phyloP scores from a whole-genome alignment of 2,888 invertebrate genomes.

The Trachelus iudaicus region DNA sequence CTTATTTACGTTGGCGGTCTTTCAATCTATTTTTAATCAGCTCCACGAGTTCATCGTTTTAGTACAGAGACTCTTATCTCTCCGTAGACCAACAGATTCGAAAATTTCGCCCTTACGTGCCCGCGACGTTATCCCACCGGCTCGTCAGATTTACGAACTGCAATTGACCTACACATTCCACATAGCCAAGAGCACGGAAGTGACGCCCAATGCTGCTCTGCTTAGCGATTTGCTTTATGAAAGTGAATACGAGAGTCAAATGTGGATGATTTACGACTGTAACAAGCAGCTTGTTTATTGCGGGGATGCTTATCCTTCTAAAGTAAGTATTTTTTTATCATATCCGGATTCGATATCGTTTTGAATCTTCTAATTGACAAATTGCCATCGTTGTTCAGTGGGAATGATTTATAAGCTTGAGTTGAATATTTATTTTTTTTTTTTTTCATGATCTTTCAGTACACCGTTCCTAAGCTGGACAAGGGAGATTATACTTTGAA shows the following conservation, averaged over 20 bases:
- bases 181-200: constrained; percentile 84
- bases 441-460: constrained; percentile 69
- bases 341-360: background rate
- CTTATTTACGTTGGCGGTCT: background rate
- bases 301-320: constrained; percentile 91
- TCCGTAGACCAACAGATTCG: constrained; percentile 80
- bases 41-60: background rate
- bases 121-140: constrained; percentile 88
- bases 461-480: constrained; percentile 83
- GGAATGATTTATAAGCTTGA: background rate
- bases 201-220: constrained; percentile 81
- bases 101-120: constrained; percentile 82
- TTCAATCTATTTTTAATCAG: background rate
- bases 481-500: constrained; percentile 94
- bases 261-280: constrained; percentile 95
- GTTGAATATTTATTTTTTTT: background rate
- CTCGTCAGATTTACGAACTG: constrained; percentile 91
- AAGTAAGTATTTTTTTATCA: constrained; percentile 69
- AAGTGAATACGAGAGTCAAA: constrained; percentile 93
- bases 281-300: constrained; percentile 88
- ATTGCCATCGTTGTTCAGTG: background rate
- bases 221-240: constrained; percentile 93
- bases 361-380: background rate
- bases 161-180: constrained; percentile 89
- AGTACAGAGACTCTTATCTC: constrained; percentile 21